Evolutionary conservation across 2,113 vertebrate genomes (phyloP).

Genomic region (Thryonomys swinderianus): DNA sequence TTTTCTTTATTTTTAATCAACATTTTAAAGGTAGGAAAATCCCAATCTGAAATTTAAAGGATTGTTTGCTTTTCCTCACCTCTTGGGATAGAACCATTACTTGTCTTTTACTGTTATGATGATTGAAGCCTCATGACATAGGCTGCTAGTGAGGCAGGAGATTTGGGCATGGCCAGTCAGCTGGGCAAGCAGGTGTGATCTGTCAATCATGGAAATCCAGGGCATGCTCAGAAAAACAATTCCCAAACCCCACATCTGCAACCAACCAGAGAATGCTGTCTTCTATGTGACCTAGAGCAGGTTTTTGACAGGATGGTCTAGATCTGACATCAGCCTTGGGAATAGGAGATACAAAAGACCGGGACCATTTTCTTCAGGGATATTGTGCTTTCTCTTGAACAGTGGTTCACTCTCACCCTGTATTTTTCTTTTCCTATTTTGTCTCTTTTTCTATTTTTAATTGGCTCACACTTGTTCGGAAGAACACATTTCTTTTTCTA

Average conservation of each 20-base stretch:
- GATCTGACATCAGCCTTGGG: not conserved
- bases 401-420: not conserved
- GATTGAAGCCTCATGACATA: too few relatives aligned
- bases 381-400: not conserved
- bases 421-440: not conserved
- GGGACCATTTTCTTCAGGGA: not conserved
- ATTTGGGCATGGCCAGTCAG: not conserved
- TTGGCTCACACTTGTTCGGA: not conserved
- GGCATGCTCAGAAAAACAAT: not conserved
- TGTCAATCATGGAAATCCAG: not conserved
- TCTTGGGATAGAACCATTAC: not conserved
- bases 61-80: not conserved
- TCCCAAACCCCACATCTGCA: not conserved
- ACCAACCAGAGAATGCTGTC: not conserved
- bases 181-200: not conserved
- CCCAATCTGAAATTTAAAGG: not conserved
- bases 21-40: not conserved
- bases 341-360: not conserved
- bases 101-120: not conserved
- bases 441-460: not conserved
- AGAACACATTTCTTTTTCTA: not conserved
- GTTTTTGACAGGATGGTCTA: not conserved
- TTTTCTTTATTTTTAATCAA: constrained; percentile 13
- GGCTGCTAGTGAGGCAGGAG: not conserved
- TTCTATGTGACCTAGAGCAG: not conserved